Evolutionary conservation across 1,140 invertebrate genomes (phyloP).

Genomic region (Ctenoplectra terminalis): DNA sequence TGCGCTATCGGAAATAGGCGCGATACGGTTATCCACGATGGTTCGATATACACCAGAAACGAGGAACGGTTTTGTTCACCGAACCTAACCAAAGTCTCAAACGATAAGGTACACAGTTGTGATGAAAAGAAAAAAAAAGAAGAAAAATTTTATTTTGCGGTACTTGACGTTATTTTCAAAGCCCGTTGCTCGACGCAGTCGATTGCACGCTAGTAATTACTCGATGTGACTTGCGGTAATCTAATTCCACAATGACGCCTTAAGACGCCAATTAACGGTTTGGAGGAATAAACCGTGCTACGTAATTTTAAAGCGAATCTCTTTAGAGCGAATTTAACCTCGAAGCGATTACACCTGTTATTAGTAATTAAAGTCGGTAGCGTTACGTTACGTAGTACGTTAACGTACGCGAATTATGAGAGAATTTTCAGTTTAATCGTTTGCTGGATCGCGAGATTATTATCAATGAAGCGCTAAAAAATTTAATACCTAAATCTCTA

Average conservation of each 20-base stretch:
- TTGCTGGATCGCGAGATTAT: background rate
- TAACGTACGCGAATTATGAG: conserved; percentile 14
- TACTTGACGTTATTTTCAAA: background rate
- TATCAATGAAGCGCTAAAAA: background rate
- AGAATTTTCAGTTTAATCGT: conserved; percentile 6
- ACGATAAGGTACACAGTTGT: background rate
- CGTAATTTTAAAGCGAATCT: conserved; percentile 51
- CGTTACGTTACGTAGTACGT: conserved; percentile 8
- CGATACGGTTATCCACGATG: conserved; percentile 25
- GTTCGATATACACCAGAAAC: conserved; percentile 16
- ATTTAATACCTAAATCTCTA: background rate
- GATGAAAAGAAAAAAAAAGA: no score
- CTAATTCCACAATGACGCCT: conserved; percentile 39
- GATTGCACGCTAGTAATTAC: conserved; percentile 40
- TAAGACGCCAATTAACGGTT: conserved; percentile 62
- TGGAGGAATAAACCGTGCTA: conserved; percentile 48
- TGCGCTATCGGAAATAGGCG: conserved; percentile 37
- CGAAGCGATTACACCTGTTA: conserved; percentile 56
- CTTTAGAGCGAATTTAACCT: no score
- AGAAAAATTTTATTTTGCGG: background rate
- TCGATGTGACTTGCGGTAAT: conserved; percentile 46
- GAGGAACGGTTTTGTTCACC: background rate
- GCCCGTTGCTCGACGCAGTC: conserved; percentile 5
- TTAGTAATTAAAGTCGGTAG: conserved; percentile 57
- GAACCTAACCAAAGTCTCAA: no score